phyloP scores from a whole-genome alignment of 1,140 invertebrate genomes.

The Brachionus angularis region DNA sequence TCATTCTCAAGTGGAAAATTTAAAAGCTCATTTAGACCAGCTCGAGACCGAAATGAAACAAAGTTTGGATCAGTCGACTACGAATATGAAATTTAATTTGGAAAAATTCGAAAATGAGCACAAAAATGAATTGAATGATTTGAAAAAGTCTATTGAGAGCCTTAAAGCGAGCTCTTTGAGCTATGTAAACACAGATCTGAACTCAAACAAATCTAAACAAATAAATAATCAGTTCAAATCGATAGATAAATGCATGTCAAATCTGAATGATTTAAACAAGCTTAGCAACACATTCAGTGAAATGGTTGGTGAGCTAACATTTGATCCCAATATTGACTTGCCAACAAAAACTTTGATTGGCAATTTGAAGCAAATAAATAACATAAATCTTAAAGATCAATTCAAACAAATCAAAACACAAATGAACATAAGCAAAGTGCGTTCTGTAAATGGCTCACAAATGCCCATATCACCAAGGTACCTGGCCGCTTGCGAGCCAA shows the following conservation, averaged over 20 bases:
- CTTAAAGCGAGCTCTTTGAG: neutral
- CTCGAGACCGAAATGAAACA: conserved; percentile 12
- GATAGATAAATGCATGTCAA: neutral
- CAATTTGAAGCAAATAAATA: conserved; percentile 28
- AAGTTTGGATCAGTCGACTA: neutral
- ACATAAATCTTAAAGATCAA: conserved; percentile 22
- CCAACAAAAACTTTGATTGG: conserved; percentile 21
- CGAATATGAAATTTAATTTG: conserved; percentile 18
- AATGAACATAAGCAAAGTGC: conserved; percentile 10
- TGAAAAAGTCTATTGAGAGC: neutral
- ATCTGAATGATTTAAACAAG: conserved; percentile 8
- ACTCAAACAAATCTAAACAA: neutral
- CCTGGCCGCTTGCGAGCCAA: neutral
- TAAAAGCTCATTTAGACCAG: conserved; percentile 31
- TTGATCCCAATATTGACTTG: conserved; percentile 31
- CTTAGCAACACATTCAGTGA: conserved; percentile 6
- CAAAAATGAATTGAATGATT: neutral
- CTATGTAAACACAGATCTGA: conserved; percentile 8
- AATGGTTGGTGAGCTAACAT: conserved; percentile 33
- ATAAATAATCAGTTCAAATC: neutral
- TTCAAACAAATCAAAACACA: conserved; percentile 27
- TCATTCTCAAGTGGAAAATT: neutral
- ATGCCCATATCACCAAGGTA: conserved; percentile 15
- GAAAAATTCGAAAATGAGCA: conserved; percentile 32
- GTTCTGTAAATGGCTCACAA: neutral